Percentiles rank a stretch among this genome's conserved stretches.
phyloP scores from a whole-genome alignment of 2,113 vertebrate genomes.

The Rhabdomys dilectus region DNA sequence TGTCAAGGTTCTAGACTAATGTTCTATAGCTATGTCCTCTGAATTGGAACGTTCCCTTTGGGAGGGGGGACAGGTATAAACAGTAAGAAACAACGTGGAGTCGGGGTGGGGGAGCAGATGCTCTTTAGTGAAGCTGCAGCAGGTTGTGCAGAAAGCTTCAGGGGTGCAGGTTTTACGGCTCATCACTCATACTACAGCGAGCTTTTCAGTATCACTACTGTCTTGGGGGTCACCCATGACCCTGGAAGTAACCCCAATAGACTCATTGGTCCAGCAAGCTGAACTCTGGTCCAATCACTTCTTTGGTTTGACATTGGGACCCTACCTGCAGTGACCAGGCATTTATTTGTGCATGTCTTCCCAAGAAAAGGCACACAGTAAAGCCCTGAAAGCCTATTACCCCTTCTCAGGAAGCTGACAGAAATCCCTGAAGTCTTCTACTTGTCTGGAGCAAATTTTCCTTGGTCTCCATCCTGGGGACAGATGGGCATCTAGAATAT shows the following conservation, averaged over 20 bases:
- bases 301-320: neutral
- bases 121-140: neutral
- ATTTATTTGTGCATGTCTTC: neutral
- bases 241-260: neutral
- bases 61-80: neutral
- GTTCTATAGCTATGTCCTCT: neutral
- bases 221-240: neutral
- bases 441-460: neutral
- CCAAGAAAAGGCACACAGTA: neutral
- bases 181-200: neutral
- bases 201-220: neutral
- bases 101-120: no score
- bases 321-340: neutral
- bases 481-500: neutral
- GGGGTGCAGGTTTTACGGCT: no score
- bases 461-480: neutral
- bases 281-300: neutral
- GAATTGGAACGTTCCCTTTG: neutral
- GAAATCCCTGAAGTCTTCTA: neutral
- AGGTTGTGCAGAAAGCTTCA: neutral
- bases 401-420: neutral
- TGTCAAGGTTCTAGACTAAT: neutral
- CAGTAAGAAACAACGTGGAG: neutral
- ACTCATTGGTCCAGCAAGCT: neutral
- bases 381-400: neutral